These are phyloP conservation scores for Hirtodrosophila histrioides DNA, from an alignment of 2,888 invertebrate species.

Conservation along the genomic window DNA sequence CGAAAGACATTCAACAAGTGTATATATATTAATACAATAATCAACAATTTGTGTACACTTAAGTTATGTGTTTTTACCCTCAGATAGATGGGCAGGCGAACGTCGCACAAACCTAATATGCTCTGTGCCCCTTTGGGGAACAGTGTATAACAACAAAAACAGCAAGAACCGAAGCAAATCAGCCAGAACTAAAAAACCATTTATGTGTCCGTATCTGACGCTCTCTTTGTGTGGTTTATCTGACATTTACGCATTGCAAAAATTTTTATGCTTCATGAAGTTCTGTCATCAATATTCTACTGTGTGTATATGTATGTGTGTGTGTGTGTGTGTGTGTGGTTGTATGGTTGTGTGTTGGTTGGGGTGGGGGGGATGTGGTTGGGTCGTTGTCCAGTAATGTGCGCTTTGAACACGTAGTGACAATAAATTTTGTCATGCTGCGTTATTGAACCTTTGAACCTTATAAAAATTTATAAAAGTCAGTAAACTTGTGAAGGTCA, in stretches of 20 bases:
- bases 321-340: conserved; percentile 12
- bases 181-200: conserved; percentile 19
- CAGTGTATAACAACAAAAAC: conserved; percentile 3
- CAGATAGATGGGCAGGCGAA: no score
- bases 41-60: no score
- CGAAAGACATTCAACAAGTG: no score
- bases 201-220: conserved; percentile 4
- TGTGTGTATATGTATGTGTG: not conserved
- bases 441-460: conserved; percentile 64
- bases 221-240: conserved; percentile 43
- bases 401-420: conserved; percentile 61
- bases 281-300: conserved; percentile 69
- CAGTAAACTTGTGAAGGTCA: conserved; percentile 61
- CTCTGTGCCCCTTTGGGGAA: no score
- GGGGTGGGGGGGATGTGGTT: conserved; percentile 2
- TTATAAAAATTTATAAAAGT: conserved; percentile 61
- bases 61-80: no score
- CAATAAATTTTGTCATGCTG: conserved; percentile 68
- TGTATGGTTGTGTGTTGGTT: conserved; percentile 16
- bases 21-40: no score
- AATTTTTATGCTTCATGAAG: conserved; percentile 67
- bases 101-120: no score
- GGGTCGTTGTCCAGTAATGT: conserved; percentile 38
- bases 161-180: conserved; percentile 21
- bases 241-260: conserved; percentile 70